Conservation (phyloP, 2,797 vertebrate genomes). For the Sparus aurata region DNA sequence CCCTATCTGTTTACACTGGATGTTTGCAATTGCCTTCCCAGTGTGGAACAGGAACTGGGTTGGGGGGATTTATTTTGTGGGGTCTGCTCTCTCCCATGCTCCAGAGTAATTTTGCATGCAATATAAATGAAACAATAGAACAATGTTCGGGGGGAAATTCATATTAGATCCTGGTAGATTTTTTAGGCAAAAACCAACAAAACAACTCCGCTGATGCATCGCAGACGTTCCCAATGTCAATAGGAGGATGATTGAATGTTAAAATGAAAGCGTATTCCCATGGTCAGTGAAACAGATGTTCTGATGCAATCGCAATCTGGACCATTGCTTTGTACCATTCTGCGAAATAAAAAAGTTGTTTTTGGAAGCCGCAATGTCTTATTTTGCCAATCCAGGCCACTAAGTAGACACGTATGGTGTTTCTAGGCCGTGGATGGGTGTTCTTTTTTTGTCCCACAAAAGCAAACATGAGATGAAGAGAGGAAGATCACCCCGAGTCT, state of each 20-base stretch:
- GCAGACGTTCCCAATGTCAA: conserved; percentile 35
- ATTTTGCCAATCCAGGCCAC: conserved; percentile 21
- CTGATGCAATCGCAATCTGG: conserved; percentile 9
- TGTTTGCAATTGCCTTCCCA: conserved; percentile 65
- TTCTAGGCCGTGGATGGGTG: conserved; percentile 6
- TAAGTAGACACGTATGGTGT: conserved; percentile 30
- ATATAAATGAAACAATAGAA: conserved; percentile 54
- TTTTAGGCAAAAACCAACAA: conserved; percentile 30
- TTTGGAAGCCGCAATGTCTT: conserved; percentile 17
- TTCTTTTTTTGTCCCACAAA: conserved; percentile 7
- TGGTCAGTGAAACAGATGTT: conserved; percentile 41
- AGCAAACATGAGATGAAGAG: conserved; percentile 36
- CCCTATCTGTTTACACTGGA: conserved; percentile 76
- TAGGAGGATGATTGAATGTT: conserved; percentile 38
- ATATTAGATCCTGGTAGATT: neutral
- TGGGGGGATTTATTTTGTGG: conserved; percentile 52
- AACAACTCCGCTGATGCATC: conserved; percentile 22
- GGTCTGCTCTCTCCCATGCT: conserved; percentile 50
- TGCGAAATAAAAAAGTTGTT: conserved; percentile 28
- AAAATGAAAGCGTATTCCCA: conserved; percentile 36
- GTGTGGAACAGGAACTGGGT: conserved; percentile 57
- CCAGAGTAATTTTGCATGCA: conserved; percentile 29
- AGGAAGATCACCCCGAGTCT: conserved; percentile 11
- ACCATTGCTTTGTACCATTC: conserved; percentile 12
- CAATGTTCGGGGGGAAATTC: neutral